A percentile compares a stretch with the other conserved stretches of the same genome.
phyloP scores from a whole-genome alignment of 2,888 invertebrate genomes.

The Euzetes globulus region DNA sequence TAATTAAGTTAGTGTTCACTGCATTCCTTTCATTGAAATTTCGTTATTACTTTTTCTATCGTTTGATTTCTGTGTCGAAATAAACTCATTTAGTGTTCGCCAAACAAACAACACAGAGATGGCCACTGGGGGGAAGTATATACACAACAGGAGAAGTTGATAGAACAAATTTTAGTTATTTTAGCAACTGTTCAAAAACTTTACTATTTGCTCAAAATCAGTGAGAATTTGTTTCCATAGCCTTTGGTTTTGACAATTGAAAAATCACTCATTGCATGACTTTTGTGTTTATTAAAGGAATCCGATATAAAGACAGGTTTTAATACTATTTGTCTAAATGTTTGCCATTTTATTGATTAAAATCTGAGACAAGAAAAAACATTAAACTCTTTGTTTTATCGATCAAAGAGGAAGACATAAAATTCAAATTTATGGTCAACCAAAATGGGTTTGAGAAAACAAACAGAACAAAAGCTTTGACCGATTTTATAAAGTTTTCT shows the following conservation, averaged over 20 bases:
- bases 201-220: no score
- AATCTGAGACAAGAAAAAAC: neutral
- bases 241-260: no score
- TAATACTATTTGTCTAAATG: neutral
- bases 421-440: neutral
- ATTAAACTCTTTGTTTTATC: neutral
- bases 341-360: neutral
- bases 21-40: neutral
- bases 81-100: neutral
- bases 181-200: no score
- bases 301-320: no score
- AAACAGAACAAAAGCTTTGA: neutral
- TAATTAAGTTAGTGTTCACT: constrained; percentile 13
- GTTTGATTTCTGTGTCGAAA: no score
- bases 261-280: neutral
- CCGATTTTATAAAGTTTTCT: no score
- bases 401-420: neutral
- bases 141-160: no score
- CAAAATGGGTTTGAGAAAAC: neutral
- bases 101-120: neutral
- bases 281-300: neutral
- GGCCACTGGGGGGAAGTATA: no score
- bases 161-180: no score
- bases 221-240: no score
- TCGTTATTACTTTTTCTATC: neutral